Base-by-base conservation (phyloP, 2,113 vertebrate species). In the Dicentrarchus labrax region DNA sequence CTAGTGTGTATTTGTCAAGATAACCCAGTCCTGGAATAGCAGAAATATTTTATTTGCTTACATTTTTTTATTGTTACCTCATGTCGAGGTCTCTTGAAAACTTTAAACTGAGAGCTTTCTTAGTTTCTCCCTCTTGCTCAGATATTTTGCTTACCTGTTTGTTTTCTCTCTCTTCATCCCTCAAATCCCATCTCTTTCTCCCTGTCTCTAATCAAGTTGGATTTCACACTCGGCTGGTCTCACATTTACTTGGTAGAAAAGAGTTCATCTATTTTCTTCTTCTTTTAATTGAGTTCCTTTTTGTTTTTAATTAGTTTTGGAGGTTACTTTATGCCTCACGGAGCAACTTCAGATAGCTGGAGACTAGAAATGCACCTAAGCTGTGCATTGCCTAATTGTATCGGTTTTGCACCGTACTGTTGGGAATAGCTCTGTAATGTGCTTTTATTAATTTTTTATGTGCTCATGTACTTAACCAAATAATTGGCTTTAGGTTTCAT, bases 291-390 rank as follows among this genome's bases (percentile, higher is more conserved):
- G 82, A 86, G 39, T 88, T 82, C 71, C 60, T 74, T 87, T 89
- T 86, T 87, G 78, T 86, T 91, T 89, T 88, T 89, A 93, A 93
- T 94, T 91, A 85, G 75, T 86, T 94, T 88, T 80, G 38, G 83
- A 76, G 85, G 78, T 85, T 86, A 71, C 76, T 91, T 78, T 83
- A 80, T 91, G 92, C 90, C 78, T 89, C 65, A 77, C 84, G 65
- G 91, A 91, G 86, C 91, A 88, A 80, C 84, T 87, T 84, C 62
- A 76, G 81, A 88, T 91, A 76, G 80, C 74, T 82, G 57, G 59
- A 83, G 78, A 85, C 59, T 65, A 57, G 65, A 85, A 87, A 87
- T 87, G 76, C 77, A 71, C 79, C 83, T 84, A 73, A 73, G 82
- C 82, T 71, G 22, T 85, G 80, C 69, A 62, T 87, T 81, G 70